These are phyloP conservation scores for Fragum fragum DNA, from an alignment of 2,888 invertebrate species.

Conservation along the genomic window DNA sequence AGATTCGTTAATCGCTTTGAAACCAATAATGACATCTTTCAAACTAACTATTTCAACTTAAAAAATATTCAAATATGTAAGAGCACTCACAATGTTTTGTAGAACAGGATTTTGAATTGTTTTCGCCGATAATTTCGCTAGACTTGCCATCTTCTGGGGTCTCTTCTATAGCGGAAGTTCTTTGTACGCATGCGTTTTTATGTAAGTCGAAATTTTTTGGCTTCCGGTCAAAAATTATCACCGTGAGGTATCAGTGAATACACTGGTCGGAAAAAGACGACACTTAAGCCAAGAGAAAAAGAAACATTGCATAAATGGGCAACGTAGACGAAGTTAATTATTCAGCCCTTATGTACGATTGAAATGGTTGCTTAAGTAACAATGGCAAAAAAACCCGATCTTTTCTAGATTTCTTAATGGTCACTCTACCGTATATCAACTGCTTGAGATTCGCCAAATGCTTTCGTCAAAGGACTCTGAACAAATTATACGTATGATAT, in stretches of 20 bases:
- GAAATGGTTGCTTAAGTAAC: too few relatives aligned
- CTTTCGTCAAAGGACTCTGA: too few relatives aligned
- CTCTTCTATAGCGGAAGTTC: not conserved
- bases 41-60: not conserved
- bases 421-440: too few relatives aligned
- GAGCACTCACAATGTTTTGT: constrained; percentile 70
- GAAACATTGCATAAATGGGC: too few relatives aligned
- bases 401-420: too few relatives aligned
- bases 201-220: not conserved
- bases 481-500: too few relatives aligned
- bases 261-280: too few relatives aligned
- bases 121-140: constrained; percentile 73
- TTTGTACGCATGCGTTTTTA: constrained; percentile 15
- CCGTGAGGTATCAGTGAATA: not conserved
- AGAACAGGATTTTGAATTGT: constrained; percentile 68
- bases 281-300: too few relatives aligned
- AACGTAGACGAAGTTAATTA: too few relatives aligned
- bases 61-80: not conserved
- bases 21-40: constrained; percentile 1
- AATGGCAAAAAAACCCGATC: too few relatives aligned
- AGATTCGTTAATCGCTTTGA: not conserved
- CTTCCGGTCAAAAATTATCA: constrained; percentile 19
- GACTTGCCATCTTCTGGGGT: constrained; percentile 72
- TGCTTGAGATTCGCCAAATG: too few relatives aligned
- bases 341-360: too few relatives aligned